A percentile compares a stretch with the other conserved stretches of the same genome.
Conservation (phyloP, 2,888 invertebrate species). For the Loripinus fragilis region DNA sequence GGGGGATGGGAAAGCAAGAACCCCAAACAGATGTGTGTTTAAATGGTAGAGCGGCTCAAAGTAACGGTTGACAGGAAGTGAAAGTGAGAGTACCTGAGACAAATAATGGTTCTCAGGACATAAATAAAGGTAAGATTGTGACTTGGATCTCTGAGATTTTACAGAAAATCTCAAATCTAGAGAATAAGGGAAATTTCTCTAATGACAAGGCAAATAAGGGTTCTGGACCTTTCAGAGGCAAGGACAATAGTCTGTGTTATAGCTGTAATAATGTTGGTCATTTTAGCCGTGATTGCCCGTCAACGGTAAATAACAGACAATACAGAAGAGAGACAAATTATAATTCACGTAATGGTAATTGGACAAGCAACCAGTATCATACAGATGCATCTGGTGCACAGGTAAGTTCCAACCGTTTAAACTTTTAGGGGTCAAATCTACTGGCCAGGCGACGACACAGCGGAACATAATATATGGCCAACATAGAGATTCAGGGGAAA, state of each 20-base stretch:
- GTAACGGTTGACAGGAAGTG: background rate
- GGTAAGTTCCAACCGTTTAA: background rate
- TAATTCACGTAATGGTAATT: background rate
- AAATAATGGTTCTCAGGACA: no score
- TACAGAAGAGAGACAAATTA: background rate
- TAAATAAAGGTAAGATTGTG: no score
- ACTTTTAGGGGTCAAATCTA: constrained; percentile 11
- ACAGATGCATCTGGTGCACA: no score
- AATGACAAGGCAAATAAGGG: no score
- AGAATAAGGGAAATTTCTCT: background rate
- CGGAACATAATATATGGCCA: background rate
- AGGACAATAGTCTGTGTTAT: background rate
- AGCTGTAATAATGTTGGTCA: background rate
- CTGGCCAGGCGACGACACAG: background rate
- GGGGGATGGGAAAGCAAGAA: no score
- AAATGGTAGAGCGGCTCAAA: no score
- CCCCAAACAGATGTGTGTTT: no score
- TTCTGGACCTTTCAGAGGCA: background rate
- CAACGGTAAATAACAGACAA: background rate
- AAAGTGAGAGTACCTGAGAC: background rate
- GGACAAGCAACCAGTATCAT: background rate
- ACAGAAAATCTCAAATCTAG: background rate
- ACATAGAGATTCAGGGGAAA: no score
- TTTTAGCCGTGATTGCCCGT: background rate
- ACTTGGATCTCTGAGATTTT: no score